A percentile compares a stretch with the other conserved stretches of the same genome.
Conservation (phyloP, 2,888 invertebrate genomes). For the Ellobium chinense region DNA sequence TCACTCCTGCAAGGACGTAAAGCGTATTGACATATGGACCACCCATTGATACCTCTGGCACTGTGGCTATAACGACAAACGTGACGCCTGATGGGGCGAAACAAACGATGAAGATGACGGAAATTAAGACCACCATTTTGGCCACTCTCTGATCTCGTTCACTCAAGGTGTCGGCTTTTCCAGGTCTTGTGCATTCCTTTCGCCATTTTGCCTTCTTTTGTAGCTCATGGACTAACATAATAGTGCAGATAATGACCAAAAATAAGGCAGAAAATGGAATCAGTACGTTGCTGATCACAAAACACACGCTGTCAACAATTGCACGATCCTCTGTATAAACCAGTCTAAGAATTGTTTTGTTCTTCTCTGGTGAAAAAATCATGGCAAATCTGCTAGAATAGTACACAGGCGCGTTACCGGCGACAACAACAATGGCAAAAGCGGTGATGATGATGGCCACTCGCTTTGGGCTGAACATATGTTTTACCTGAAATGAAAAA, state of each 20-base stretch:
- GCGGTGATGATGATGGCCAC: background rate
- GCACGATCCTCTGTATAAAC: background rate
- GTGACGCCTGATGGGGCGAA: background rate
- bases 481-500: constrained; percentile 18
- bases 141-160: background rate
- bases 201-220: constrained; percentile 10
- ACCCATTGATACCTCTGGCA: background rate
- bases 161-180: background rate
- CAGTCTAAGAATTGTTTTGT: background rate
- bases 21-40: background rate
- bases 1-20: background rate
- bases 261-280: constrained; percentile 5
- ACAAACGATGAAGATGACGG: constrained; percentile 1
- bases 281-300: constrained; percentile 13
- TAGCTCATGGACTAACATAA: background rate
- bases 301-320: background rate
- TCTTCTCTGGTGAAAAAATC: background rate
- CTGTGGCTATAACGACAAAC: constrained; percentile 5
- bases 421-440: background rate
- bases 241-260: background rate
- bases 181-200: background rate
- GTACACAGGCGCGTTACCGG: constrained; percentile 4
- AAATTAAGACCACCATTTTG: constrained; percentile 23
- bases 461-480: background rate
- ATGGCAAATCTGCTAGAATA: background rate